Base-by-base conservation (phyloP, 2,113 vertebrate species). In the Gasterosteus nipponicus region DNA sequence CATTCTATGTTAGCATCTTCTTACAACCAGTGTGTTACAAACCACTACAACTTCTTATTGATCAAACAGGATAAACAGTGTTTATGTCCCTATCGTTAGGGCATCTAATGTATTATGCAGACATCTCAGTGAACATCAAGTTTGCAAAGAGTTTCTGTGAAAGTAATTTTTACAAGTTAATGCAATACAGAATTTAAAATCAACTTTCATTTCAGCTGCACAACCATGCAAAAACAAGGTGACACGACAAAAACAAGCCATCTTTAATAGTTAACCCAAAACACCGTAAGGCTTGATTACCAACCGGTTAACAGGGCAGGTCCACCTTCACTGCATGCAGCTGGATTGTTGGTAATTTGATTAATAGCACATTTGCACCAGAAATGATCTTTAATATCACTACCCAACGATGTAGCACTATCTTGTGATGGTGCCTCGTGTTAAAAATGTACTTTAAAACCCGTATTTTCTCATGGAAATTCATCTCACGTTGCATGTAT, bases 311-410 rank as follows among this genome's bases (percentile, higher is more conserved):
- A 60, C n/a, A 44, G 44, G 62, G 19, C 42, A 56, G 41, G 12
- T n/a, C 8, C 15, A 19, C 4, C 1, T 35, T 59, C 46, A 42
- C 8, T 42, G 18, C 58, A 58, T 26, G 26, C 41, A 42, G 61
- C 44, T 12, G 41, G 10, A 22, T 31, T 63, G 0, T 75, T 41
- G 14, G 7, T 51, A 7, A 53, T 66, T 53, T 65, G 4, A 76
- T 31, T 71, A n/a, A 59, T 42, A 75, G 22, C 18, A 44, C 58
- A 44, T 70, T 61, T 81, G 22, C 19, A 15, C 10, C 47, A 66
- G 33, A 19, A 42, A 42, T 14, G 1, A 16, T 15, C 15, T 10
- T 14, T 3, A 29, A 19, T 47, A 18, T 7, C 5, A 6, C 16
- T n/a, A 61, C 33, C 29, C 31, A 10, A 68, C 46, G 9, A 49